Conservation (phyloP, 2,888 invertebrate species). For the Rotaria macrura region DNA sequence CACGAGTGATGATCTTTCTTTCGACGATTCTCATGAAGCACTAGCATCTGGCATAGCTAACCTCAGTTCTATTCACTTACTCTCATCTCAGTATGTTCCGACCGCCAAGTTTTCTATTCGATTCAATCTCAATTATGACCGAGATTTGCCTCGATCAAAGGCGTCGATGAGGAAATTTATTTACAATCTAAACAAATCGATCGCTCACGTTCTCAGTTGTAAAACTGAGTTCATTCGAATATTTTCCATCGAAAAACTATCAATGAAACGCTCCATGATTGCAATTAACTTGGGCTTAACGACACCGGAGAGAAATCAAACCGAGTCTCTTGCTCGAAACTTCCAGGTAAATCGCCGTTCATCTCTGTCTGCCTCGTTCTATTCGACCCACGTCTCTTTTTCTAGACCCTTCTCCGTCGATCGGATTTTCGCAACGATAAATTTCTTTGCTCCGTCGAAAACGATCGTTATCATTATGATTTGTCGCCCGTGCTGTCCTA, state of each 20-base stretch:
- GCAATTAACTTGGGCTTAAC: background rate
- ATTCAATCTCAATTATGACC: background rate
- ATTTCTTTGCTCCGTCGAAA: background rate
- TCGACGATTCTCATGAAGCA: background rate
- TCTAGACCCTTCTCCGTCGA: background rate
- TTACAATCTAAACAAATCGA: background rate
- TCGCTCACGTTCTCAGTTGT: background rate
- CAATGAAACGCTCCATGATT: background rate
- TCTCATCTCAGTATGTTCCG: background rate
- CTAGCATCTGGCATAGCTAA: background rate
- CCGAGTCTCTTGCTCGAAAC: background rate
- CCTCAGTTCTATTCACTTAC: background rate
- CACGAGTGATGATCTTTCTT: background rate
- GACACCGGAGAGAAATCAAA: background rate
- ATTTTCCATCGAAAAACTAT: background rate
- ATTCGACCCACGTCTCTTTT: too few relatives aligned
- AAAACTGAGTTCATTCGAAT: background rate
- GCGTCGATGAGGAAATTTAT: background rate
- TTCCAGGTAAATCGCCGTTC: background rate
- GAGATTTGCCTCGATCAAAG: background rate
- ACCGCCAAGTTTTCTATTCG: background rate
- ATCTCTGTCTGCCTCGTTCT: background rate
- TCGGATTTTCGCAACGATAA: background rate
- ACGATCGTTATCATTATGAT: background rate
- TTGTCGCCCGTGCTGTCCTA: background rate